Evolutionary conservation across 1,140 invertebrate genomes (phyloP), one percentile per base, ranked within the genome.

Genomic region (Popillia japonica): DNA sequence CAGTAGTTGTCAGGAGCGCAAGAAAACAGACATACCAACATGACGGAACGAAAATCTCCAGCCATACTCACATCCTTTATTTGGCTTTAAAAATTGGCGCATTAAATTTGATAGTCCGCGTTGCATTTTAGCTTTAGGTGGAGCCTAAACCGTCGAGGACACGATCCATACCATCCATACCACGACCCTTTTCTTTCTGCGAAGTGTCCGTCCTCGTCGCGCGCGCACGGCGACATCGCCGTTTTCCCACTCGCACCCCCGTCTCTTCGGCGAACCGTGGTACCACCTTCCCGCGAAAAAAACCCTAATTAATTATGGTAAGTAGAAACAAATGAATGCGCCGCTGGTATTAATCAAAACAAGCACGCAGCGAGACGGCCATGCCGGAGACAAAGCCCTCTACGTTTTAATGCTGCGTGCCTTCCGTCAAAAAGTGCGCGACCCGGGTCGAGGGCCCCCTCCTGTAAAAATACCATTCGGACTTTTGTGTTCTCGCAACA

Each of bases 281-380:
- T 77, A 75, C 72, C 77, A 78, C 79, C 80, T 80, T 77, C 72
- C 75, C 73, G 77, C 78, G 75, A 81, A 84, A 83, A 83, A 82
- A 78, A 78, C 55, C 59, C 80, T 84, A 83, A 83, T 84, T 84
- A 84, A 84, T 82, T 83, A 84, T 84, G 83, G 82, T 84, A 84
- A 84, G 78, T 79, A 82, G 83, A 83, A 84, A 80, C 83, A 83
- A 83, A 84, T 83, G 81, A 83, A 84, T 83, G 83, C 82, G 79
- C 78, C 61, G 40, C 74, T 80, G 22, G 82, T 81, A 84, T 84
- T 83, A 84, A 84, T 84, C 82, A 84, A 84, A 84, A 83, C 80
- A 79, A 82, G 80, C 83, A 84, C 82, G 83, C 81, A 80, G 72
- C 64, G 40, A 77, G 40, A 77, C 34, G 40, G 61, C 61, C 61